These are phyloP conservation scores for Boulengeromyrus knoepffleri DNA, from an alignment of 2,113 vertebrate species.

Conservation along the genomic window DNA sequence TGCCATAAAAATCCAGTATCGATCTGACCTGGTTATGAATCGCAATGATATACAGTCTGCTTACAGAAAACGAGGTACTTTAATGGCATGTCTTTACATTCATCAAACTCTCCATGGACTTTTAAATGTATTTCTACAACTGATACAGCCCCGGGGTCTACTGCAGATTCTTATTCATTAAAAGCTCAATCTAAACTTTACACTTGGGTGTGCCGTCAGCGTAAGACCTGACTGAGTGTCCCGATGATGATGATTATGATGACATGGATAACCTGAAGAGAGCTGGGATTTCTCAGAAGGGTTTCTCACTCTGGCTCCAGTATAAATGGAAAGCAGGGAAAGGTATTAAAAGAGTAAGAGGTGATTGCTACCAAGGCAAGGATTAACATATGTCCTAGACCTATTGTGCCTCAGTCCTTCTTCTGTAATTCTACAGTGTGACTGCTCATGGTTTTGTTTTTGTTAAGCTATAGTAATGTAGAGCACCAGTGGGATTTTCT, in stretches of 20 bases:
- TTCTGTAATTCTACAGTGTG: neutral
- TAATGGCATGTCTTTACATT: slow-evolving; percentile 9
- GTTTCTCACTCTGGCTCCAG: neutral
- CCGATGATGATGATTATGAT: neutral
- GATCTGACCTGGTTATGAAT: slow-evolving; percentile 12
- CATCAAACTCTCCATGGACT: neutral
- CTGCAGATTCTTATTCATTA: neutral
- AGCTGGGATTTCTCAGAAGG: neutral
- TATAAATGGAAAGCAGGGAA: neutral
- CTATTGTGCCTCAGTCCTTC: neutral
- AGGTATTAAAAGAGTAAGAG: neutral
- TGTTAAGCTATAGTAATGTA: neutral
- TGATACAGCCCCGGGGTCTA: neutral
- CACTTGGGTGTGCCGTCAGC: neutral
- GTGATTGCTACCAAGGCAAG: neutral
- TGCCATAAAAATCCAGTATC: neutral
- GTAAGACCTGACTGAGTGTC: neutral
- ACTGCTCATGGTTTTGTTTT: neutral
- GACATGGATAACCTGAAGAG: neutral
- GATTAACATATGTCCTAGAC: neutral
- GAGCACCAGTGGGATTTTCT: neutral
- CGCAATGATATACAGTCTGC: neutral
- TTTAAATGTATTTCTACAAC: neutral
- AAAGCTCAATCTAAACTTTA: neutral
- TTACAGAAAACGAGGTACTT: slow-evolving; percentile 1